Evolutionary conservation across 35 echinoderm and acorn worm genomes (phyloP).

Genomic region (Ophioderma brevispina): DNA sequence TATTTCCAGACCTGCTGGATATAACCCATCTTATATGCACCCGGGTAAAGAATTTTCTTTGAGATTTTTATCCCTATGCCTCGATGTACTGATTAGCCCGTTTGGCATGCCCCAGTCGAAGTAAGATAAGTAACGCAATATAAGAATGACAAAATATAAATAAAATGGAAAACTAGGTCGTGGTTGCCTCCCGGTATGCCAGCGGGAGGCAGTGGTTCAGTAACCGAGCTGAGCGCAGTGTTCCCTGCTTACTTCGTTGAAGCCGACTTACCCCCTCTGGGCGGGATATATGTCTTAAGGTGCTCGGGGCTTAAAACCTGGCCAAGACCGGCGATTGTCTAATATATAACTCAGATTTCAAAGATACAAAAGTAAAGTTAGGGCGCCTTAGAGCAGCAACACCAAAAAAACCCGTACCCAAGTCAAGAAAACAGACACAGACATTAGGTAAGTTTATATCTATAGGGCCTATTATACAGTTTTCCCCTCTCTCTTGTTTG

Average conservation of each 20-base stretch:
- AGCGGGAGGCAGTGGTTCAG: background rate
- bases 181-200: background rate
- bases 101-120: background rate
- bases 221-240: background rate
- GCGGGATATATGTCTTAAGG: background rate
- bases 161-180: slow-evolving; percentile 5
- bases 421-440: background rate
- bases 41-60: background rate
- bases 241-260: background rate
- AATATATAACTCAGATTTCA: background rate
- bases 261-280: background rate
- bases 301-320: background rate
- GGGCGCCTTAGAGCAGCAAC: background rate
- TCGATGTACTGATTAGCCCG: background rate
- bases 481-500: background rate
- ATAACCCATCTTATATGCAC: background rate
- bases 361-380: background rate
- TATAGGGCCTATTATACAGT: background rate
- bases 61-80: background rate
- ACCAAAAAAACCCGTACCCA: background rate
- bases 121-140: slow-evolving; percentile 9
- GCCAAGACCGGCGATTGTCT: background rate
- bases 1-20: background rate
- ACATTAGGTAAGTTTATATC: background rate
- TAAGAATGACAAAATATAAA: slow-evolving; percentile 7